Evolutionary conservation across 2,888 invertebrate species (phyloP).

Genomic region (Trachelus iudaicus): DNA sequence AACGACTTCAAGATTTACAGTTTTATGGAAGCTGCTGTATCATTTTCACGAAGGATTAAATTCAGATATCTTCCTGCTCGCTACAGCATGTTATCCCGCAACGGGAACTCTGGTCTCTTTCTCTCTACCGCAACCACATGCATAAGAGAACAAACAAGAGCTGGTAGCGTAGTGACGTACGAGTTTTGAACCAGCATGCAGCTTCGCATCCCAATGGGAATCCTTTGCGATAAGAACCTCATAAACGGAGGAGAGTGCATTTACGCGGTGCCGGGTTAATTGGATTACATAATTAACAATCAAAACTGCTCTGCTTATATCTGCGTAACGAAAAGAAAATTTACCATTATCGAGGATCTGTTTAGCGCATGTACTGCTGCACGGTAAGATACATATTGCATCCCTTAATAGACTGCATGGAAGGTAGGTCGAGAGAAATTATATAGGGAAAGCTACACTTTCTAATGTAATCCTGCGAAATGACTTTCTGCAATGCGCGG

Average conservation of each 20-base stretch:
- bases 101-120: background rate
- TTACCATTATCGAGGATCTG: too few relatives aligned
- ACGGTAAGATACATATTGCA: too few relatives aligned
- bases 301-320: background rate
- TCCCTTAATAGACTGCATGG: too few relatives aligned
- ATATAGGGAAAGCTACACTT: background rate
- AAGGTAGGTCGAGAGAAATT: background rate
- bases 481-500: constrained; percentile 18
- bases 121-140: constrained; percentile 10
- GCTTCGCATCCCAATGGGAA: background rate
- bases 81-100: too few relatives aligned
- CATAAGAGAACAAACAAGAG: constrained; percentile 12
- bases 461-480: constrained; percentile 20
- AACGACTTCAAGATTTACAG: background rate
- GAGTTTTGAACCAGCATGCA: background rate
- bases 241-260: background rate
- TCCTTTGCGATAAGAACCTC: background rate
- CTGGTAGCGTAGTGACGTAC: background rate
- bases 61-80: background rate
- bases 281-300: background rate
- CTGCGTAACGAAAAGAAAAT: background rate
- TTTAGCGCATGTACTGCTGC: too few relatives aligned
- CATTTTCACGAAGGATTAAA: background rate
- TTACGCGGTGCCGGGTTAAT: background rate
- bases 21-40: background rate